Conservation (phyloP, 2,113 vertebrate genomes). For the Sisor rabdophorus region DNA sequence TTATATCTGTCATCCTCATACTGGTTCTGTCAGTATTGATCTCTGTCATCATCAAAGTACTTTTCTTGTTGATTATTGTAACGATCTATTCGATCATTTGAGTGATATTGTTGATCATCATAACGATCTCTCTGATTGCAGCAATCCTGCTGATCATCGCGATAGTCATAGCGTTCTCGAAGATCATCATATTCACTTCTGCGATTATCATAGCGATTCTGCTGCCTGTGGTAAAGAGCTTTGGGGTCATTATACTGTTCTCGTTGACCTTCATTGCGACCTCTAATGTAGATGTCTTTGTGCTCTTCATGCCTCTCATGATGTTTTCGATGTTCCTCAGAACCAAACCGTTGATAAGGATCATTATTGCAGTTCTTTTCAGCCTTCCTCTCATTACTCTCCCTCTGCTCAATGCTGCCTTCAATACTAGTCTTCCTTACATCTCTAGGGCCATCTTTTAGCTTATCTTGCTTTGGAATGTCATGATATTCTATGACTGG, state of each 20-base stretch:
- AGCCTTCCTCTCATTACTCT: conserved; percentile 30
- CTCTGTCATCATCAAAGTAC: conserved; percentile 20
- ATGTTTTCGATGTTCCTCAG: background rate
- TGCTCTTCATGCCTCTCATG: background rate
- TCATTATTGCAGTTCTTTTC: conserved; percentile 7
- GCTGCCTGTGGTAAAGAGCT: conserved; percentile 35
- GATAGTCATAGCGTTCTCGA: conserved; percentile 10
- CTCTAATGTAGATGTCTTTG: conserved; percentile 13
- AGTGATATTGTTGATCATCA: background rate
- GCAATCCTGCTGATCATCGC: conserved; percentile 25
- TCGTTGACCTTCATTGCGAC: conserved; percentile 20
- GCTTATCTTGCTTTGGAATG: conserved; percentile 44
- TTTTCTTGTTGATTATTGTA: conserved; percentile 33
- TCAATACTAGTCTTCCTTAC: conserved; percentile 28
- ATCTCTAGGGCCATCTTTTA: conserved; percentile 47
- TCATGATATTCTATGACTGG: conserved; percentile 53
- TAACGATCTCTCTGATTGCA: conserved; percentile 31
- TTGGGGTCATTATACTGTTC: conserved; percentile 35
- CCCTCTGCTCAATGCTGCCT: conserved; percentile 3
- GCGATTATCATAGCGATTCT: conserved; percentile 20
- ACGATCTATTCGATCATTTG: conserved; percentile 46
- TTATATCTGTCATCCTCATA: conserved; percentile 45
- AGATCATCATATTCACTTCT: conserved; percentile 32
- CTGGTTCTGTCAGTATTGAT: background rate
- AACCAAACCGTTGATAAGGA: background rate